Base-by-base conservation (phyloP, 2,888 invertebrate species). In the Phlogophora meticulosa region DNA sequence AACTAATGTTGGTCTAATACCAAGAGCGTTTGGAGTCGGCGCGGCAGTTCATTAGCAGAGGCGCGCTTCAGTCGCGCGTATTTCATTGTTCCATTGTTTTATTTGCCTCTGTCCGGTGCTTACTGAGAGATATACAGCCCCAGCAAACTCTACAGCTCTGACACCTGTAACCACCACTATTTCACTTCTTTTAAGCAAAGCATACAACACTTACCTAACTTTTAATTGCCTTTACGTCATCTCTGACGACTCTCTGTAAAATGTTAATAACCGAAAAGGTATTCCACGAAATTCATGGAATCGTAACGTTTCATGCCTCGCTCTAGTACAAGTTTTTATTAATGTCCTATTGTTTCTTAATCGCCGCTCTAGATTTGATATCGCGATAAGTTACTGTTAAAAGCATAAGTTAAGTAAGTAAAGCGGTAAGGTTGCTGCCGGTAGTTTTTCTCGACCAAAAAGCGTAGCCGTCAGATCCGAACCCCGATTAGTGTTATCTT, bases 271-370 rank as follows among this genome's bases (percentile, higher is more conserved):
- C 51, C 60, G 42, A 76, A 55, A 58, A 59, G 63, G 78, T 64
- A 58, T 64, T 76, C 48, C 77, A 75, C 82, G 73, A 81, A 86
- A 86, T 85, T 84, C 87, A 88, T 86, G 87, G 87, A 89, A 87
- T 90, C 89, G 90, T 87, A 92, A 92, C 91, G 87, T 88, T 90
- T 87, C 88, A 92, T 90, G 93, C 90, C 82, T 86, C 86, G 93
- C 92, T 90, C 90, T 84, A 84, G 82, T 88, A 90, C 88, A 85
- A 88, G 83, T 89, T 92, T 93, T 92, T 92, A 93, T 93, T 93
- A 91, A 93, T 91, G 91, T 91, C 86, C 94, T 90, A 94, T 95
- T 94, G 95, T 94, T 94, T 92, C 90, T 88, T 93, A 93, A 94
- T 94, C 92, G 85, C 88, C 87, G 88, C 85, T 90, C 87, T 84